Conservation (phyloP, 2,113 vertebrate genomes). For the Peromyscus leucopus region DNA sequence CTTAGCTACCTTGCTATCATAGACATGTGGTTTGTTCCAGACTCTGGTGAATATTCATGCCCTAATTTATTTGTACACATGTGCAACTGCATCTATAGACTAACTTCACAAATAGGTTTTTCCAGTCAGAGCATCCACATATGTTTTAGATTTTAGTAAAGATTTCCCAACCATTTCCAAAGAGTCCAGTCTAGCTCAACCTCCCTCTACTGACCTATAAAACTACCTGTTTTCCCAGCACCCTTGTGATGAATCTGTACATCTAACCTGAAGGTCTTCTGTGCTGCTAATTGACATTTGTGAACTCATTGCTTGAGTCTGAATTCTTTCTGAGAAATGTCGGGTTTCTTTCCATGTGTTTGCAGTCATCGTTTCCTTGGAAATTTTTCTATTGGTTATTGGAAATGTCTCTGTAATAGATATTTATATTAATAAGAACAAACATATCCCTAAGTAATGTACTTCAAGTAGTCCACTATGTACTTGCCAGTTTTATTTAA, state of each 20-base stretch:
- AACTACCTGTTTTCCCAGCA: not conserved
- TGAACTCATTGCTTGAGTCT: not conserved
- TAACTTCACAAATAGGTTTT: not conserved
- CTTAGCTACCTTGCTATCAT: not conserved
- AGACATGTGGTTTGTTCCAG: not conserved
- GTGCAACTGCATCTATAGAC: not conserved
- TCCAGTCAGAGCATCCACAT: not conserved
- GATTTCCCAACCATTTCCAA: not conserved
- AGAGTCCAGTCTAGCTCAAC: not conserved
- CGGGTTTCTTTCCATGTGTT: not conserved
- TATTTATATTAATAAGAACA: not conserved
- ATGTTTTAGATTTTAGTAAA: conserved; percentile 23
- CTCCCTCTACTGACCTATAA: not conserved
- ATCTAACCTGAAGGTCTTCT: not conserved
- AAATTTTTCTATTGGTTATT: not conserved
- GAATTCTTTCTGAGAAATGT: not conserved
- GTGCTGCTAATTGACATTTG: not conserved
- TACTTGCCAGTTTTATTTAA: not conserved
- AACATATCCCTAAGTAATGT: not conserved
- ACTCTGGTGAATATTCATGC: not conserved
- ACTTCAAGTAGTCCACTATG: not conserved
- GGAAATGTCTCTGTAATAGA: not conserved
- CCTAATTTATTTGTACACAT: not conserved
- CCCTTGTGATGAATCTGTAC: not conserved
- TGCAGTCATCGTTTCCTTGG: not conserved